Evolutionary conservation across 2,113 vertebrate genomes (phyloP).

Genomic region (Elachura formosa): DNA sequence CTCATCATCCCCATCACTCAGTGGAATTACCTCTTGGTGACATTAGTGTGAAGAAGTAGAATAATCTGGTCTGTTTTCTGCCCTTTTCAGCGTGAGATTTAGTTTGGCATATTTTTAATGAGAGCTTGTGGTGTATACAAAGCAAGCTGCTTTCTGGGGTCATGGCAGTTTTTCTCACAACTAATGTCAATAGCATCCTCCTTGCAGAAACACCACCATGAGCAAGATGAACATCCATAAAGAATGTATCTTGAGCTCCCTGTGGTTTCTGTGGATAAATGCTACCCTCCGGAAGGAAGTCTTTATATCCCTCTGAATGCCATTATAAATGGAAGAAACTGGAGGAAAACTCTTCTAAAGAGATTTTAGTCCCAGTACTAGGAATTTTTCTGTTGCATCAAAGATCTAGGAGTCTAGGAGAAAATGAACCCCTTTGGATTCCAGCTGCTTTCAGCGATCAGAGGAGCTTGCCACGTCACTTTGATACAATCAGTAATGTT

Average conservation of each 20-base stretch:
- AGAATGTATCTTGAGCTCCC: neutral
- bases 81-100: neutral
- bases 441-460: neutral
- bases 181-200: neutral
- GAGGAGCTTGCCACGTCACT: too few relatives aligned
- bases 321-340: neutral
- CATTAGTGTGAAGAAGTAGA: neutral
- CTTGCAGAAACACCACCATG: neutral
- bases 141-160: neutral
- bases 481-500: too few relatives aligned
- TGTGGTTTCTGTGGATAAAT: neutral
- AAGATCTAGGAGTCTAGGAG: neutral
- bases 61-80: neutral
- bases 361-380: neutral
- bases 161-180: neutral
- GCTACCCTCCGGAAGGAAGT: neutral
- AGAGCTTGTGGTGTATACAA: neutral
- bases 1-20: neutral
- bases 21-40: neutral
- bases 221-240: neutral
- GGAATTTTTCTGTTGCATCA: neutral
- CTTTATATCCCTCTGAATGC: neutral
- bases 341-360: neutral
- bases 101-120: neutral
- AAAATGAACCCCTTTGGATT: neutral